These are phyloP conservation scores for Heliothis peltigera DNA, from an alignment of 2,888 invertebrate species.

Conservation along the genomic window DNA sequence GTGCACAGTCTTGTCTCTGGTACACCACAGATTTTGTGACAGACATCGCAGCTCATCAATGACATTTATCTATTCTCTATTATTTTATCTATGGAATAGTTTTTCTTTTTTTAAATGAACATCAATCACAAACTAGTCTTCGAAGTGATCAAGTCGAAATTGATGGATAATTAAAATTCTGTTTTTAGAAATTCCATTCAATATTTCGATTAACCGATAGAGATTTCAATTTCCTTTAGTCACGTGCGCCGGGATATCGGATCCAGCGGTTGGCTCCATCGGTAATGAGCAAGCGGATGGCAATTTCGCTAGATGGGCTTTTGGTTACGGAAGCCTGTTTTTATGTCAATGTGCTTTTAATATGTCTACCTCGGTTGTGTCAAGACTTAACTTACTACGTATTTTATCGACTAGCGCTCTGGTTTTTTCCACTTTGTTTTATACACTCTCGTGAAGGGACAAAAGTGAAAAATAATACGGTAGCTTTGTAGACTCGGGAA, in stretches of 20 bases:
- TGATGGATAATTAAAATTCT: constrained; percentile 73
- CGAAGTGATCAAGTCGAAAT: constrained; percentile 47
- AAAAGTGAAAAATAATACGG: constrained; percentile 1
- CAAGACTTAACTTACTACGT: constrained; percentile 60
- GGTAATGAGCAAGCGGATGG: constrained; percentile 89
- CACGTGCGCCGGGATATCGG: constrained; percentile 88
- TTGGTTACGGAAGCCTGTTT: constrained; percentile 83
- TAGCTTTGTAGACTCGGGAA: neutral
- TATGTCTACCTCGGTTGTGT: constrained; percentile 73
- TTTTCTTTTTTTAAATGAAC: no score
- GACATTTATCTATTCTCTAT: neutral
- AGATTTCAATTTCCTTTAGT: constrained; percentile 90
- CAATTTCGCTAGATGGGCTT: constrained; percentile 88
- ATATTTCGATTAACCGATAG: constrained; percentile 89
- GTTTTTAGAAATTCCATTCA: constrained; percentile 79
- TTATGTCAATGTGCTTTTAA: constrained; percentile 84
- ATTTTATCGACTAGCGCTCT: constrained; percentile 60
- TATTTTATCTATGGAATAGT: neutral
- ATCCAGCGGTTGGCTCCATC: constrained; percentile 86
- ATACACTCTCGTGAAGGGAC: constrained; percentile 1
- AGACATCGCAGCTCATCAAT: neutral
- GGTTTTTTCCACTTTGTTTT: constrained; percentile 18
- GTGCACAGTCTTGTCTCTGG: no score
- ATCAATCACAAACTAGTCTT: constrained; percentile 11
- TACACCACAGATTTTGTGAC: neutral